These are phyloP conservation scores for Chlorodrepanis virens DNA, from an alignment of 2,113 vertebrate species.

Conservation along the genomic window DNA sequence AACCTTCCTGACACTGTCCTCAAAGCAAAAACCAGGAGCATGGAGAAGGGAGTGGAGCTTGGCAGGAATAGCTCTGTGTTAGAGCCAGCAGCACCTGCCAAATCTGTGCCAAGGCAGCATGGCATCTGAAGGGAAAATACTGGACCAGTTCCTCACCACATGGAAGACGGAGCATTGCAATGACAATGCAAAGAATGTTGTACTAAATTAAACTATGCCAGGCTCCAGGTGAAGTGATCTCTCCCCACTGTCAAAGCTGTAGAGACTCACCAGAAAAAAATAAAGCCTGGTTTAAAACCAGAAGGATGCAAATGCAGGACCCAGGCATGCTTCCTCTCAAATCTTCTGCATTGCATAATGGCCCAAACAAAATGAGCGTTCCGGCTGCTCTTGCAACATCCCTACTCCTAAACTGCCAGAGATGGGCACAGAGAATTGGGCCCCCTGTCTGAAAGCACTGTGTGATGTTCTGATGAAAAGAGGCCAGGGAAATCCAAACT, in stretches of 20 bases:
- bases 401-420: background rate
- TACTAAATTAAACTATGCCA: background rate
- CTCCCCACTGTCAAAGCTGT: background rate
- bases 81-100: background rate
- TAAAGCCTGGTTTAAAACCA: background rate
- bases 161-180: background rate
- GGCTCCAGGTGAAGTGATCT: background rate
- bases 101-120: rapidly evolving
- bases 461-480: background rate
- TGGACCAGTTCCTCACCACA: background rate
- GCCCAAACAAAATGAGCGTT: background rate
- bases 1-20: background rate
- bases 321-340: background rate
- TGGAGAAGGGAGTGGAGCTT: background rate
- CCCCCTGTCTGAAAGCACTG: background rate
- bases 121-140: background rate
- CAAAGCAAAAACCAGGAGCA: rapidly evolving
- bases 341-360: background rate
- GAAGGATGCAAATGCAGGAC: background rate
- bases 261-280: background rate
- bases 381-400: background rate
- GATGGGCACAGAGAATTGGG: background rate
- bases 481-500: background rate
- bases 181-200: background rate
- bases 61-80: background rate